Evolutionary conservation across 1,140 invertebrate genomes (phyloP), one percentile per base, ranked within the genome.

Genomic region (Heliothis subflexa): DNA sequence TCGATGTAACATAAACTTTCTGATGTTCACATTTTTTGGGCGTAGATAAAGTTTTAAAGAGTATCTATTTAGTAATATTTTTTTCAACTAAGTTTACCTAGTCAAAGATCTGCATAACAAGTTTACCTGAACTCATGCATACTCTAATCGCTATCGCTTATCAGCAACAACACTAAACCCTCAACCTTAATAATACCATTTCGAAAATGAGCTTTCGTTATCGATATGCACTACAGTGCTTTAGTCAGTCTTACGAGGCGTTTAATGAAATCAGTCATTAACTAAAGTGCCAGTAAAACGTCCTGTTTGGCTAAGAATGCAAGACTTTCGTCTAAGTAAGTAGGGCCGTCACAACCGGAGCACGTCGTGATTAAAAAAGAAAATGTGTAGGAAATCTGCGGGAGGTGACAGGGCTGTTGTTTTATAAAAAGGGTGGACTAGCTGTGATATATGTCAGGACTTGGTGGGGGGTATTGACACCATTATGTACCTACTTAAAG

Each of bases 221-320:
- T 89, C 87, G 78, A 82, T 83, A 81, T 84, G 78, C 78, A 86
- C 82, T 85, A 84, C 68, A 86, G 62, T 78, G 76, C 81, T 83
- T 85, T 82, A 73, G 66, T 62, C 33, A 78, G 74, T 78, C 64
- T 85, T 81, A 85, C 72, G 80, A 80, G 64, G 79, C 78, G 49
- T 88, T 86, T 91, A 91, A 93, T 91, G 89, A 93, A 91, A 89
- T 89, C 84, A 81, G 86, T 91, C 86, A 91, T 93, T 93, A 91
- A 79, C 66, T 85, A 83, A 89, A 93, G 88, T 91, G 88, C 85
- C 83, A 78, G 81, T 86, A 89, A 81, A 87, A 79, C 79, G 80
- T 86, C 73, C 78, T 85, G 54, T 83, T 75, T 85, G 77, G 79
- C 84, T 84, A 86, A 87, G 81, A 85, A 83, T 74, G 73, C 70